These are phyloP conservation scores for Diabrotica virgifera DNA, from an alignment of 1,140 invertebrate genomes.

Conservation along the genomic window DNA sequence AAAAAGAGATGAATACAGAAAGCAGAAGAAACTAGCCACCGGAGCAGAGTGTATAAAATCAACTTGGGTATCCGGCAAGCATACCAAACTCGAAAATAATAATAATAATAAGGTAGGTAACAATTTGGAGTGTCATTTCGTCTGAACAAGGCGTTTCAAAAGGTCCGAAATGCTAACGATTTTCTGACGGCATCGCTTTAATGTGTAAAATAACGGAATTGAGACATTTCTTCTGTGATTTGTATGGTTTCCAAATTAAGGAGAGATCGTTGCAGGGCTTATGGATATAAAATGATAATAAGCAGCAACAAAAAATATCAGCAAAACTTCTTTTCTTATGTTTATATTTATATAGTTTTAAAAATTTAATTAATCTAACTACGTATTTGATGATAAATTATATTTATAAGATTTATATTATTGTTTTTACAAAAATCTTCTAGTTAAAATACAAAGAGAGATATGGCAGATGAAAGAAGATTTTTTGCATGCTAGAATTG, in stretches of 20 bases:
- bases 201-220: constrained; percentile 25
- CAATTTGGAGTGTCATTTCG: constrained; percentile 36
- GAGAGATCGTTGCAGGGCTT: neutral
- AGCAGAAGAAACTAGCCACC: neutral
- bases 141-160: constrained; percentile 38
- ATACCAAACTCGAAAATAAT: constrained; percentile 32
- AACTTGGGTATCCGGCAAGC: constrained; percentile 9
- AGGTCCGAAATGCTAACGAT: constrained; percentile 26
- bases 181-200: constrained; percentile 24
- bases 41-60: neutral
- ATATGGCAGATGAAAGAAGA: too few species aligned
- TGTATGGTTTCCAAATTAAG: neutral
- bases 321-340: too few species aligned
- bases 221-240: constrained; percentile 19
- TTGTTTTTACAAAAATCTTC: too few species aligned
- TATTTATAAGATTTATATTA: too few species aligned
- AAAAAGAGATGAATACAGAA: neutral
- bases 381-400: too few species aligned
- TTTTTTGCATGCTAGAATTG: too few species aligned
- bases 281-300: constrained; percentile 12
- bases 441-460: too few species aligned
- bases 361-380: too few species aligned
- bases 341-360: too few species aligned
- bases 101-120: constrained; percentile 38
- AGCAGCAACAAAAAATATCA: neutral